A percentile compares a stretch with the other conserved stretches of the same genome.
Conservation (phyloP, 1,140 invertebrate species). For the Thaumetopoea pityocampa region DNA sequence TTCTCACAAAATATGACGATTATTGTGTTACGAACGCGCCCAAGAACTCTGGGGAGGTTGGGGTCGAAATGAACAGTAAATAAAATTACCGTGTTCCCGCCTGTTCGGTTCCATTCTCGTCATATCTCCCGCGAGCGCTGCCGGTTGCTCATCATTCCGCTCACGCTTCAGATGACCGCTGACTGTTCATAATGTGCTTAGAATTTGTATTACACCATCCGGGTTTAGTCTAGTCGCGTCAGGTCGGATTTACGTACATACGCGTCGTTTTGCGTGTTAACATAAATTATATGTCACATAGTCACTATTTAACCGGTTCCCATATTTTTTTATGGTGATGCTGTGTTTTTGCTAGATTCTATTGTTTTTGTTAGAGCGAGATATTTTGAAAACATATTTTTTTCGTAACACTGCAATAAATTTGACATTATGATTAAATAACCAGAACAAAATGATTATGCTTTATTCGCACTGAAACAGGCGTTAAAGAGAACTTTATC, state of each 20-base stretch:
- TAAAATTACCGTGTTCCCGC: slow-evolving; percentile 41
- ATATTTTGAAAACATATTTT: too few relatives aligned
- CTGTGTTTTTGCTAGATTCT: too few relatives aligned
- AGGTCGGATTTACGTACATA: too few relatives aligned
- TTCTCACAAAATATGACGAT: slow-evolving; percentile 43
- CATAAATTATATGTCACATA: slow-evolving; percentile 4
- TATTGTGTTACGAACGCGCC: slow-evolving; percentile 43
- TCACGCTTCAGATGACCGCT: slow-evolving; percentile 25
- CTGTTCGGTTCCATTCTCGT: slow-evolving; percentile 44
- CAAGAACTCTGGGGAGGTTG: slow-evolving; percentile 17
- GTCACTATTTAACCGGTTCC: slow-evolving; percentile 7
- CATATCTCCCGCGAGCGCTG: slow-evolving; percentile 25
- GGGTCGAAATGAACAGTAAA: slow-evolving; percentile 34
- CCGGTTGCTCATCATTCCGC: slow-evolving; percentile 10
- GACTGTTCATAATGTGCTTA: slow-evolving; percentile 22
- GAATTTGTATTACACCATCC: slow-evolving; percentile 21
- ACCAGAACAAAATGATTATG: too few relatives aligned
- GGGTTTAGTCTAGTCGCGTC: slow-evolving; percentile 7
- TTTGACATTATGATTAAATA: too few relatives aligned
- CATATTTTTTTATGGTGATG: slow-evolving; percentile 7
- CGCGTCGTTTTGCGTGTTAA: slow-evolving; percentile 13
- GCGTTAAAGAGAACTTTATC: too few relatives aligned
- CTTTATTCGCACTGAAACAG: too few relatives aligned
- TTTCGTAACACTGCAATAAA: too few relatives aligned
- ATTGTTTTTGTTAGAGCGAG: too few relatives aligned